Percentiles rank a stretch among this genome's conserved stretches.
Evolutionary conservation across 2,797 vertebrate genomes (phyloP).

Genomic region (Otolemur crassicaudatus): DNA sequence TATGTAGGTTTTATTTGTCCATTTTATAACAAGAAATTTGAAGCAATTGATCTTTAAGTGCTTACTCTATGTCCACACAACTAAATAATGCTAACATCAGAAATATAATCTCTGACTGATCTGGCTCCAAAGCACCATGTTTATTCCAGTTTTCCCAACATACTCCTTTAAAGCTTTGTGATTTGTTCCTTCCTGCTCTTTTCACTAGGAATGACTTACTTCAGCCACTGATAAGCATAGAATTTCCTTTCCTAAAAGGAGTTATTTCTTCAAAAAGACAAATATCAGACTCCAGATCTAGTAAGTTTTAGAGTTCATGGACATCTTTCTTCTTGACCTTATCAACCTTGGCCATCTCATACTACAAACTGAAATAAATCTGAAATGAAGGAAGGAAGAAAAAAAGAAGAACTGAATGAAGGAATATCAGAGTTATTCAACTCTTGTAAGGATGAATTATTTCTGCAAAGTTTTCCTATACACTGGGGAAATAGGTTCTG

Average conservation of each 20-base stretch:
- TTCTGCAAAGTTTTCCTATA: not conserved
- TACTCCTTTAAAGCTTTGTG: not conserved
- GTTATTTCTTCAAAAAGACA: not conserved
- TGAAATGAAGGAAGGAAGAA: no score
- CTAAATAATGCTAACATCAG: constrained; percentile 4
- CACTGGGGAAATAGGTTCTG: not conserved
- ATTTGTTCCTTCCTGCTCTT: not conserved
- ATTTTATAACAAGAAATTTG: not conserved
- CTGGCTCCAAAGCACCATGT: not conserved
- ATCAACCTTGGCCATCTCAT: not conserved
- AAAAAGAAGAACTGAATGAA: not conserved
- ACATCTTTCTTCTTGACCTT: not conserved
- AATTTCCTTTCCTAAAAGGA: not conserved
- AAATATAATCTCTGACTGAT: not conserved
- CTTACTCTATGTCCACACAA: not conserved
- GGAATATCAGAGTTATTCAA: not conserved
- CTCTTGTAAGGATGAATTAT: not conserved
- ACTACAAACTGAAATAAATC: not conserved
- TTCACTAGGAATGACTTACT: not conserved
- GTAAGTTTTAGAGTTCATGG: not conserved
- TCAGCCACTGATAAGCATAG: not conserved
- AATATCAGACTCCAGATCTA: not conserved
- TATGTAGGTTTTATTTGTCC: not conserved
- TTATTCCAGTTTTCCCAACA: not conserved
- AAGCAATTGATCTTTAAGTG: not conserved